A percentile compares a stretch with the other conserved stretches of the same genome.
phyloP scores from a whole-genome alignment of 2,888 invertebrate genomes.

The Eutolmus rufibarbis region DNA sequence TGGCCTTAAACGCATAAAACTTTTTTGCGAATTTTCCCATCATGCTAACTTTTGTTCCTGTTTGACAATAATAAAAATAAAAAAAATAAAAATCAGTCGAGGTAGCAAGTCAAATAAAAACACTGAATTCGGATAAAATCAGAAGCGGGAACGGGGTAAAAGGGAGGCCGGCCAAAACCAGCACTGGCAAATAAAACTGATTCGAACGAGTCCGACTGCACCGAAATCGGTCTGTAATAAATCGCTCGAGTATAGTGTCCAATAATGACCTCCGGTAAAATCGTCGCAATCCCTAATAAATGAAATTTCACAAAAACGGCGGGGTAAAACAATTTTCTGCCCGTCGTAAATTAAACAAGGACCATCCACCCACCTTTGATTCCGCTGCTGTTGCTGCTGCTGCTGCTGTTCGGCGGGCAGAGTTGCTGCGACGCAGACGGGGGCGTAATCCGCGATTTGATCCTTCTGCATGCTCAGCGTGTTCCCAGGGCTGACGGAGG shows the following conservation, averaged over 20 bases:
- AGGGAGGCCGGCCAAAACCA: not conserved
- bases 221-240: slow-evolving; percentile 26
- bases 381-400: slow-evolving; percentile 47
- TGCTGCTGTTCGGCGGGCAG: slow-evolving; percentile 42
- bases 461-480: slow-evolving; percentile 62
- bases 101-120: not conserved
- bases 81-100: not conserved
- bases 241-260: slow-evolving; percentile 21
- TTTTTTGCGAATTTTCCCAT: not conserved
- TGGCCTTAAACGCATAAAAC: slow-evolving; percentile 7
- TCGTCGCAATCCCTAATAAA: slow-evolving; percentile 28
- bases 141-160: not conserved
- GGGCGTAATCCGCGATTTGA: slow-evolving; percentile 63
- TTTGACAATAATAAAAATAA: not conserved
- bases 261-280: slow-evolving; percentile 33
- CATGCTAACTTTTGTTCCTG: not conserved
- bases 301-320: slow-evolving; percentile 12
- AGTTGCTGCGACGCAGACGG: slow-evolving; percentile 58
- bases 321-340: slow-evolving; percentile 25
- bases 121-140: not conserved
- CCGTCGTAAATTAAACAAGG: slow-evolving; percentile 28
- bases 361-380: slow-evolving; percentile 43
- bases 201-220: not conserved
- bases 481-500: slow-evolving; percentile 50
- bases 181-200: not conserved